Evolutionary conservation across 1,140 invertebrate species (phyloP), one percentile per base, ranked within the genome.

Genomic region (Palaemon carinicauda): DNA sequence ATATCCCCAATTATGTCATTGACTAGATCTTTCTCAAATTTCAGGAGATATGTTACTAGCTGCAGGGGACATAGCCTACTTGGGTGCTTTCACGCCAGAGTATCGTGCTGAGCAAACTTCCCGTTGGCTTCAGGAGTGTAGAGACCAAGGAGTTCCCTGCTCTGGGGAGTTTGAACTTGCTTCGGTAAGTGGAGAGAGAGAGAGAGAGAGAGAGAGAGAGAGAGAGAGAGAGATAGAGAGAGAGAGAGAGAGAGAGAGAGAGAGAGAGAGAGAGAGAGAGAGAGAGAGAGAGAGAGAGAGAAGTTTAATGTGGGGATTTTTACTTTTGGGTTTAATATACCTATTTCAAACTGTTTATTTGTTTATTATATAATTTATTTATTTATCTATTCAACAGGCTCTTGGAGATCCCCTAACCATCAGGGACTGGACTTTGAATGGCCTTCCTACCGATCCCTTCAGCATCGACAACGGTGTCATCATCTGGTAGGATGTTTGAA

Each of bases 391-490:
- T 10, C 74, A 27, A 21, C 69, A 88, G 86, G 87, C 88, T 3
- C 77, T 90, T 17, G 90, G 90, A 1, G 92, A 92, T 60, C 92
- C 93, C 12, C 95, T 96, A 4, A 93, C 93, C 1, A 94, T 97
- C 12, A 92, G 96, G 86, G 95, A 96, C 89, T 98, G 97, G 97
- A 97, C 96, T 90, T 95, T 96, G 87, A 95, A 96, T 92, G 97
- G 97, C 1, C 91, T 98, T 65, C 97, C 97, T 0, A 94, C 94
- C 27, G 97, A 98, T 90, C 94, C 93, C 88, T 97, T 97, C 90
- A 97, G 96, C 89, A 96, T 96, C 1, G 96, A 98, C 92, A 98
- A 98, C 91, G 97, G 96, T 69, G 95, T 97, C 60, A 96, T 98
- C 89, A 95, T 97, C 24, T 95, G 94, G 0, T 92, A 92, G 41